A percentile compares a stretch with the other conserved stretches of the same genome.
These are phyloP conservation scores for Ammodramus savannarum DNA, from an alignment of 2,113 vertebrate genomes.

Conservation along the genomic window DNA sequence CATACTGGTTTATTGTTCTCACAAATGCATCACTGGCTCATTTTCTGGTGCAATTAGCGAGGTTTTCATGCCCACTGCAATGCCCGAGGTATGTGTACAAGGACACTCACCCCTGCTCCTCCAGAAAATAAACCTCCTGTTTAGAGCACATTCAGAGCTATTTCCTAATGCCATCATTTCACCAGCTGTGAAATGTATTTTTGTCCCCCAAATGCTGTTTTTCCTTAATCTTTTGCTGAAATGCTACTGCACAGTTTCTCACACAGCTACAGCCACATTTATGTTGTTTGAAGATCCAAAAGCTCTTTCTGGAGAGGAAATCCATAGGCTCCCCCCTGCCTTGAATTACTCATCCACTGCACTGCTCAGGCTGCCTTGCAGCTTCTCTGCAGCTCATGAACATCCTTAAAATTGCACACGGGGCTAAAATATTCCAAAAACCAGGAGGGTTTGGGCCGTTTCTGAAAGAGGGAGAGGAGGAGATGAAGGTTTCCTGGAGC, in stretches of 20 bases:
- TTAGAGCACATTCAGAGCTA: fast-evolving
- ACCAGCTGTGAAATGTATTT: background rate
- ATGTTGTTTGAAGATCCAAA: background rate
- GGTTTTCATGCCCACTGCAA: background rate
- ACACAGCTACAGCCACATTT: background rate
- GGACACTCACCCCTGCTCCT: background rate
- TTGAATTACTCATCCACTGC: background rate
- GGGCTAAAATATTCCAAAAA: background rate
- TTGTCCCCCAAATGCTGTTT: fast-evolving
- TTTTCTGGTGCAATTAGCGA: background rate
- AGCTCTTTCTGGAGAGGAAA: background rate
- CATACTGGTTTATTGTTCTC: background rate
- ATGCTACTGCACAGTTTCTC: background rate
- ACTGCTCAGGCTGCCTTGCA: too few relatives aligned
- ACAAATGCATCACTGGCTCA: too few relatives aligned
- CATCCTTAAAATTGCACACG: fast-evolving
- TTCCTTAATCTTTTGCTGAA: background rate
- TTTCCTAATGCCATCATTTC: background rate
- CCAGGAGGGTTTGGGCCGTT: fast-evolving
- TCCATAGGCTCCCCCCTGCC: background rate
- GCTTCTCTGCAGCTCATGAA: background rate
- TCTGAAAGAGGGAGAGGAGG: background rate
- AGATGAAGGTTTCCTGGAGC: background rate
- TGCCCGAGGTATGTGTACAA: fast-evolving
- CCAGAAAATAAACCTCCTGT: background rate